phyloP scores from a whole-genome alignment of 2,888 invertebrate genomes.

The Aphodius granarius region DNA sequence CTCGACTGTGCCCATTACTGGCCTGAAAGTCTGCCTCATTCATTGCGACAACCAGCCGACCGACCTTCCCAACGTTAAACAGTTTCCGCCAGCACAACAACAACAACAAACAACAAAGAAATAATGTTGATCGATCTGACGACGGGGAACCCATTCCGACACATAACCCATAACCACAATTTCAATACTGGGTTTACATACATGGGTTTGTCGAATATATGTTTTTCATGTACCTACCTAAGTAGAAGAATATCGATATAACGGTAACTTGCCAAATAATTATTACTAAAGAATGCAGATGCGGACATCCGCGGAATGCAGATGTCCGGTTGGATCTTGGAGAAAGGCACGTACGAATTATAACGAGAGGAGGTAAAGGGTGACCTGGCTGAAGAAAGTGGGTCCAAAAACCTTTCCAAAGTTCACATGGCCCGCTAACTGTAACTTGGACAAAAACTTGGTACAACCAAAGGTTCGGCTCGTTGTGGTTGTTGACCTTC shows the following conservation, averaged over 20 bases:
- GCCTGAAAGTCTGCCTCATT: neutral
- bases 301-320: neutral
- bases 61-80: neutral
- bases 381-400: neutral
- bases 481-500: neutral
- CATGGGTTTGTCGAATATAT: neutral
- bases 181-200: neutral
- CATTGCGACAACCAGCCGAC: neutral
- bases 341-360: neutral
- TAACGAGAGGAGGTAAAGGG: neutral
- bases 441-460: neutral
- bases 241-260: neutral
- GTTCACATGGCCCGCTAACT: neutral
- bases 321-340: neutral
- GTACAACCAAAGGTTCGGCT: neutral
- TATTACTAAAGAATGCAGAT: neutral
- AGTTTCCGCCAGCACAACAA: neutral
- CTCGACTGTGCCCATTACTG: neutral
- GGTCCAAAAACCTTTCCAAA: neutral
- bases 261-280: neutral
- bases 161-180: neutral
- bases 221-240: neutral
- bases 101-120: neutral
- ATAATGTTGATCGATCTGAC: neutral
- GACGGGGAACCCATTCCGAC: neutral